Conservation (phyloP, 2,113 vertebrate genomes). For the Leucoraja erinaceus region DNA sequence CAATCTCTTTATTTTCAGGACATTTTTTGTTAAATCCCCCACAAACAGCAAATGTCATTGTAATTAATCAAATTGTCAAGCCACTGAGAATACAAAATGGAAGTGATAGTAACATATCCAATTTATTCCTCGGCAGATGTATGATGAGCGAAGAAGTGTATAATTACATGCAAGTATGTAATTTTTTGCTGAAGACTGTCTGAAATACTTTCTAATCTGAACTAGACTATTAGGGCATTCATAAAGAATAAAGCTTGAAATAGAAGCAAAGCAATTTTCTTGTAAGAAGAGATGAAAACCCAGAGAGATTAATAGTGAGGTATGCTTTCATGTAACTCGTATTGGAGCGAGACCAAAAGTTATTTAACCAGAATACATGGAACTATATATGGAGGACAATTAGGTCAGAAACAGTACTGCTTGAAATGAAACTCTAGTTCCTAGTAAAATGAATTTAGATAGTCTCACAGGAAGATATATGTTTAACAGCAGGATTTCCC, state of each 20-base stretch:
- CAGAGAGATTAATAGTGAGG: neutral
- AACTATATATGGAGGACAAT: neutral
- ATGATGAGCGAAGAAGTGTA: neutral
- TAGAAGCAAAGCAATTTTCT: neutral
- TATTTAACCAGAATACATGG: neutral
- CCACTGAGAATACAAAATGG: neutral
- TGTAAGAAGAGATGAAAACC: neutral
- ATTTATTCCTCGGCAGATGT: neutral
- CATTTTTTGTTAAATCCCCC: neutral
- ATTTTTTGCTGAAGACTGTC: neutral
- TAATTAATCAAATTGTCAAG: neutral
- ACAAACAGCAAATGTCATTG: neutral
- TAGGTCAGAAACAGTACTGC: neutral
- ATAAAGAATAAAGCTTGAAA: slow-evolving; percentile 2
- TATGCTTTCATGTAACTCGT: neutral
- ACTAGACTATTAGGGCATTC: neutral
- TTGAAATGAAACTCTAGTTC: neutral
- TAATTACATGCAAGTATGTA: neutral
- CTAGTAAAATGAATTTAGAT: neutral
- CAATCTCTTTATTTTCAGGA: neutral
- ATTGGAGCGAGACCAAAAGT: neutral
- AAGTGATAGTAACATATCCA: neutral
- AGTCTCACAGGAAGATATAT: neutral
- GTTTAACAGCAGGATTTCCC: neutral
- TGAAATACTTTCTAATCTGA: neutral